Evolutionary conservation across 2,888 invertebrate genomes (phyloP), one percentile per base, ranked within the genome.

Genomic region (Autographa pulchrina): DNA sequence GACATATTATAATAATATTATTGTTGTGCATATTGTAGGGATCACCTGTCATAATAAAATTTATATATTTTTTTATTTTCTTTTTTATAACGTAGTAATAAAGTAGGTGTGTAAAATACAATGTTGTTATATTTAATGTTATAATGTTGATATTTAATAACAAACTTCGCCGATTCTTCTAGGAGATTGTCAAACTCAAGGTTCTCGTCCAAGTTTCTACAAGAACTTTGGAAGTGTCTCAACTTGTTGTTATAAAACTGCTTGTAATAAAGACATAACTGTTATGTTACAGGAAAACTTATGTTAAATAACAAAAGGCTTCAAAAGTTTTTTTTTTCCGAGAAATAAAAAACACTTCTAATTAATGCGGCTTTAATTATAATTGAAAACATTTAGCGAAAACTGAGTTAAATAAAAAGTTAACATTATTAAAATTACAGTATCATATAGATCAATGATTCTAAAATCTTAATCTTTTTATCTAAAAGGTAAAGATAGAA

Each of bases 251-350:
- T 41, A 25, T 31, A 74, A 48, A 41, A 61, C 58, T 62, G 67
- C 16, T 78, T 11, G n/a, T 82, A 54, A 65, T 4, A 60, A 74
- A 71, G 74, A 20, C 65, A 63, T 68, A 74, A 64, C 63, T 32
- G 20, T 70, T 60, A 41, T n/a, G 70, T 14, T 48, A 43, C 52
- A 58, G 8, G 31, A 43, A 63, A 65, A 60, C 58, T 56, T 20
- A 71, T 25, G 48, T 48, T 4, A 38, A 43, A 6, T 5, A 48
- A 48, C 1, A n/a, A n/a, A 48, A 48, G 7, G n/a, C 48, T 16
- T 48, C 41, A 14, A 43, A 14, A 43, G n/a, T n/a, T n/a, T n/a
- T n/a, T n/a, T n/a, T n/a, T n/a, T n/a, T n/a, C n/a, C n/a, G n/a
- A n/a, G n/a, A n/a, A n/a, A n/a, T n/a, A n/a, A n/a, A n/a, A n/a